Evolutionary conservation across 35 echinoderm and acorn worm genomes (phyloP), one percentile per base, ranked within the genome.

Genomic region (Hemicentrotus pulcherrimus): DNA sequence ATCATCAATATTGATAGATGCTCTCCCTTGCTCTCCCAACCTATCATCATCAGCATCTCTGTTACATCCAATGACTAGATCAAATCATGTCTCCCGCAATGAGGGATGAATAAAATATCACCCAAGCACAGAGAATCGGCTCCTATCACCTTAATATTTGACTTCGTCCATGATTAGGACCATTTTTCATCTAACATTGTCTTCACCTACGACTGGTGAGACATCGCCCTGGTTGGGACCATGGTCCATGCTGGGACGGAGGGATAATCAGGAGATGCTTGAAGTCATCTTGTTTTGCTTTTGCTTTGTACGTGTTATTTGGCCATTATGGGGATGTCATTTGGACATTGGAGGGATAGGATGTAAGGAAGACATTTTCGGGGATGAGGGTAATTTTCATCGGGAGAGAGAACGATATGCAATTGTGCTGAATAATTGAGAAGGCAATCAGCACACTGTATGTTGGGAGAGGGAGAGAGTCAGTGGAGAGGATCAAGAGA

Each of bases 31-130:
- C 19, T n/a, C 65, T 78, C 19, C 65, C 65, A 78, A n/a, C 19
- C 65, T 6, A 78, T 78, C 65, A 78, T n/a, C 65, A 78, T 78
- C 65, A 78, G 65, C 28, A 78, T 78, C 65, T 28, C 65, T n/a
- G 65, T 78, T 78, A 78, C 65, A 78, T 78, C 22, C 65, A 78
- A 78, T 78, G 65, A 78, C 65, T 22, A 78, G 65, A 78, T 78
- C 19, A 78, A 78, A 78, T 78, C 65, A 78, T 78, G 65, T 78
- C 65, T n/a, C 65, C 28, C 24, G 19, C 65, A n/a, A 78, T 28
- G 65, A 78, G 65, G 28, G 65, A 78, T 78, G 65, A 78, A 78
- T 78, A 78, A 78, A 28, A 78, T 22, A 78, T 78, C 65, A 78
- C 65, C 65, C 19, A 15, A 6, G 65, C 19, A 78, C 18, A 78